A percentile compares a stretch with the other conserved stretches of the same genome.
Conservation (phyloP, 1,140 invertebrate genomes). For the Grapholita molesta region DNA sequence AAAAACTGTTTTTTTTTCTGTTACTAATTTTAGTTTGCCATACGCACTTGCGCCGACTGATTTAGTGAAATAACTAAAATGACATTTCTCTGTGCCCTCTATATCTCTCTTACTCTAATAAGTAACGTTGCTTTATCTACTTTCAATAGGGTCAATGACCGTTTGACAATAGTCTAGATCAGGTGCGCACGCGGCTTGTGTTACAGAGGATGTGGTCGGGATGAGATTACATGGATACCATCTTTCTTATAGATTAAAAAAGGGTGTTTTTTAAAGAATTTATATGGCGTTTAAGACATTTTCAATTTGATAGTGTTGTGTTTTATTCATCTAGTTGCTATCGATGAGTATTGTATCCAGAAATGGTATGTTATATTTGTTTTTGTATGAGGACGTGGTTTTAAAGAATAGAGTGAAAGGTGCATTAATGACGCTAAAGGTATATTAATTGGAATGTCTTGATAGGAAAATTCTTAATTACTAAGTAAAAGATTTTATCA, state of each 20-base stretch:
- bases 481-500: too few relatives aligned
- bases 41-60: too few relatives aligned
- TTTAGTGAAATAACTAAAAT: too few relatives aligned
- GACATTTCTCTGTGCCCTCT: too few relatives aligned
- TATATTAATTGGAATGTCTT: too few relatives aligned
- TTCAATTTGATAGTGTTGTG: not conserved
- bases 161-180: slow-evolving; percentile 16
- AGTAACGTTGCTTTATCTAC: too few relatives aligned
- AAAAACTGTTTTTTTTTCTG: too few relatives aligned
- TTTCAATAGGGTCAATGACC: not conserved
- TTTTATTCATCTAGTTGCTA: not conserved
- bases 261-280: not conserved
- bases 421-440: too few relatives aligned
- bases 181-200: slow-evolving; percentile 23
- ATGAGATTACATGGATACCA: not conserved
- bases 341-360: not conserved
- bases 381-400: not conserved
- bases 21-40: too few relatives aligned
- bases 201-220: slow-evolving; percentile 31
- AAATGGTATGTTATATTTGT: not conserved
- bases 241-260: not conserved
- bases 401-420: not conserved
- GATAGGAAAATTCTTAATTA: too few relatives aligned
- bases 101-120: too few relatives aligned
- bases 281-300: not conserved